Percentiles rank a stretch among this genome's conserved stretches.
Evolutionary conservation across 92 coral and sea anemone genomes (phyloP).

Genomic region (Actinostola sp.): DNA sequence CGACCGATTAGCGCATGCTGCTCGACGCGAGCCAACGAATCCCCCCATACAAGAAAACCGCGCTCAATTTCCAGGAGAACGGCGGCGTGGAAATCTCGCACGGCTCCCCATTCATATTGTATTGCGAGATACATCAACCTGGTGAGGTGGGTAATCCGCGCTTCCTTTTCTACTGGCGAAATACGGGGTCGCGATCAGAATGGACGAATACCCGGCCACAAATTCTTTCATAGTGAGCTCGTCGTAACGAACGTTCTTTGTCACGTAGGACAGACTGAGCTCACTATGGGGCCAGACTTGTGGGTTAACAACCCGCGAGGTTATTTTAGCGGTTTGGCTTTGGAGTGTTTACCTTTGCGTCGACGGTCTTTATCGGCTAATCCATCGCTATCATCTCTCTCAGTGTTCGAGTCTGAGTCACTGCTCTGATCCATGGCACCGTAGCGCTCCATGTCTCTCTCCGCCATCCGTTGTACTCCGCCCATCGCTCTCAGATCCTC

Average conservation of each 20-base stretch:
- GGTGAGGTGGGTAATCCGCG: background rate
- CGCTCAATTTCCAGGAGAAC: constrained; percentile 7
- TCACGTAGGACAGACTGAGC: background rate
- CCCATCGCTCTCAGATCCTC: too few relatives aligned
- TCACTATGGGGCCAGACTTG: constrained; percentile 15
- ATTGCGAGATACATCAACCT: constrained; percentile 9
- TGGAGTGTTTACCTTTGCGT: too few relatives aligned
- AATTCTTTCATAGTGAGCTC: background rate
- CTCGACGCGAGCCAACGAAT: constrained; percentile 15
- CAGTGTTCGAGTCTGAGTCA: too few relatives aligned
- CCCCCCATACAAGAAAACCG: background rate
- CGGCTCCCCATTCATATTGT: constrained; percentile 14
- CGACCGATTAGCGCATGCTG: too few relatives aligned
- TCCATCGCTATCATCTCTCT: too few relatives aligned
- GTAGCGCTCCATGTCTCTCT: too few relatives aligned
- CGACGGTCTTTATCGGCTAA: too few relatives aligned
- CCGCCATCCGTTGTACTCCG: too few relatives aligned
- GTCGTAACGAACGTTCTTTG: background rate
- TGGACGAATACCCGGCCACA: background rate
- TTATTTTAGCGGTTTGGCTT: background rate
- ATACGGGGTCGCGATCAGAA: background rate
- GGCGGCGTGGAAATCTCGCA: background rate
- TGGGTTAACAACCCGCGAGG: background rate
- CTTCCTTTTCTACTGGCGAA: background rate
- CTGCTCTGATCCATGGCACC: too few relatives aligned